phyloP scores from a whole-genome alignment of 2,797 vertebrate genomes.

The Microctenopoma lineatum region DNA sequence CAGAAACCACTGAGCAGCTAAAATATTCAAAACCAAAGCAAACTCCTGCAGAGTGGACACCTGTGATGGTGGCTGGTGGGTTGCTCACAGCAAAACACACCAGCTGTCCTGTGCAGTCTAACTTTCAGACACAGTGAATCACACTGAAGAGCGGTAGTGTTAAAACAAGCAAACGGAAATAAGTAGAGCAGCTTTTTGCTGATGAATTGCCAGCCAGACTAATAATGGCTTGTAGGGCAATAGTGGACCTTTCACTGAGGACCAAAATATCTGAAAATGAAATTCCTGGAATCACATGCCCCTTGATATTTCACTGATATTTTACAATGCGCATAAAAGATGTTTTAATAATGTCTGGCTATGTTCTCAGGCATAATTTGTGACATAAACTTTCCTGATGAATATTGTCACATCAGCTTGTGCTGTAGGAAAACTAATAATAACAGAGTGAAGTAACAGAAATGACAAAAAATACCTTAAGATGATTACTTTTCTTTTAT shows the following conservation, averaged over 20 bases:
- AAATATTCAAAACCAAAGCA: constrained; percentile 51
- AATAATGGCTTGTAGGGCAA: not conserved
- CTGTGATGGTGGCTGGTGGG: constrained; percentile 53
- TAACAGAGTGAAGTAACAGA: not conserved
- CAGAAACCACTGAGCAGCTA: constrained; percentile 46
- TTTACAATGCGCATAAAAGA: not conserved
- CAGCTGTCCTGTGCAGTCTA: constrained; percentile 39
- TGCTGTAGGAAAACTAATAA: not conserved
- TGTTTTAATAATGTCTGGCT: not conserved
- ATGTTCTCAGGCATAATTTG: constrained; percentile 4
- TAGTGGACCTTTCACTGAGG: not conserved
- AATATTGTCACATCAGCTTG: not conserved
- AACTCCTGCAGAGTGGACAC: constrained; percentile 56
- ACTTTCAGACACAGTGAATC: constrained; percentile 18
- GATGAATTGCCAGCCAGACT: not conserved
- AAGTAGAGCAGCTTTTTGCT: not conserved
- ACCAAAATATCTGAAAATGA: not conserved
- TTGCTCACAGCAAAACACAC: constrained; percentile 38
- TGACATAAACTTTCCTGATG: not conserved
- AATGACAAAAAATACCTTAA: not conserved
- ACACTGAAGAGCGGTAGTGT: not conserved
- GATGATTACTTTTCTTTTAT: not conserved
- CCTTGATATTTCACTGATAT: constrained; percentile 1
- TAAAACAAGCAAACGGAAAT: not conserved
- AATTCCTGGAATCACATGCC: not conserved